phyloP scores from a whole-genome alignment of 2,113 vertebrate species.

The Colossoma macropomum region DNA sequence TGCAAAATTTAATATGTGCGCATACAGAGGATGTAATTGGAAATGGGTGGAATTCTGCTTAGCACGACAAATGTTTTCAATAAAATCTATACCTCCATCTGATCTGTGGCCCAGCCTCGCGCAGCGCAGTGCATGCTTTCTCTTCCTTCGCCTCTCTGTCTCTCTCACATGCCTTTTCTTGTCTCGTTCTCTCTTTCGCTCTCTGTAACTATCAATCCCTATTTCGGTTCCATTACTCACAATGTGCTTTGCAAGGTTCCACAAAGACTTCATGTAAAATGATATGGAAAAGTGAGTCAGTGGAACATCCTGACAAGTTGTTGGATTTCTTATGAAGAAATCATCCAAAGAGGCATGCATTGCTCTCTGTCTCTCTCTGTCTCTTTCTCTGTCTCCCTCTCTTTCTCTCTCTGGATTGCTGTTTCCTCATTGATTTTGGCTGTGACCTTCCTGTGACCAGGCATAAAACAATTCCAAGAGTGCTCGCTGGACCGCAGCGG shows the following conservation, averaged over 20 bases:
- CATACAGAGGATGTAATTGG: not conserved
- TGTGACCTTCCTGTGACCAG: constrained; percentile 81
- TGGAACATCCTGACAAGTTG: not conserved
- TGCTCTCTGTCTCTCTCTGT: constrained; percentile 36
- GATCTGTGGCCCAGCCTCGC: constrained; percentile 46
- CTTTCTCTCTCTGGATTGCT: constrained; percentile 62
- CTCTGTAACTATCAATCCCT: constrained; percentile 6
- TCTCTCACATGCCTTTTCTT: not conserved
- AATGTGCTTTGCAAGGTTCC: constrained; percentile 9
- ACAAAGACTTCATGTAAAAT: constrained; percentile 7
- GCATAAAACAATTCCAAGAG: constrained; percentile 73
- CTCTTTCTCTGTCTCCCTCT: constrained; percentile 31
- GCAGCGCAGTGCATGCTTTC: not conserved
- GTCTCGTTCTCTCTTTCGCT: constrained; percentile 31
- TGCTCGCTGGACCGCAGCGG: constrained; percentile 46
- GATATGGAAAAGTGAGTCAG: constrained; percentile 4
- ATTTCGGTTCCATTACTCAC: not conserved
- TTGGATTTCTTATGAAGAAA: not conserved
- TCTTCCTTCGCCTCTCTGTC: not conserved
- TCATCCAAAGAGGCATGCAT: not conserved
- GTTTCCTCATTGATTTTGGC: constrained; percentile 81
- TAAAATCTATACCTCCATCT: constrained; percentile 59
- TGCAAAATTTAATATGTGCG: constrained; percentile 45
- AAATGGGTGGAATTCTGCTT: constrained; percentile 66
- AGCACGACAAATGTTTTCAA: constrained; percentile 60